These are phyloP conservation scores for Coenobita brevimanus DNA, from an alignment of 1,140 invertebrate species.

Conservation along the genomic window DNA sequence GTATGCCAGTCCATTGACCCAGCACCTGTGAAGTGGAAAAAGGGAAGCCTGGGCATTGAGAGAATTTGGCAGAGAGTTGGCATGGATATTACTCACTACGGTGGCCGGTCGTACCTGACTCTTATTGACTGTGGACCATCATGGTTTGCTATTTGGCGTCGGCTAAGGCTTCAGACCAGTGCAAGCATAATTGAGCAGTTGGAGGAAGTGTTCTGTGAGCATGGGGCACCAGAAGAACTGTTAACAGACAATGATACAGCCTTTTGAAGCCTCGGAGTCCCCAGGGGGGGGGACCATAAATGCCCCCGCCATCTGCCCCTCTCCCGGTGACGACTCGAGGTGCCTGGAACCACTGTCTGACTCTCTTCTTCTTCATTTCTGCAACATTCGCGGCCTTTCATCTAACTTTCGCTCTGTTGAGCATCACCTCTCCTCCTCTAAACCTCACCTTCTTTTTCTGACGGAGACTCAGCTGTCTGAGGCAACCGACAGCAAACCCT, in stretches of 20 bases:
- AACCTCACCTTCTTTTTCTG: too few relatives aligned
- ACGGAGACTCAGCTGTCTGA: too few relatives aligned
- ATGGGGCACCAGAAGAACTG: neutral
- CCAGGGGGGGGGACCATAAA: too few relatives aligned
- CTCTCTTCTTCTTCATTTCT: too few relatives aligned
- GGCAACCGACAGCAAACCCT: too few relatives aligned
- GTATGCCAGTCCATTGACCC: neutral
- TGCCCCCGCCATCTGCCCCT: too few relatives aligned
- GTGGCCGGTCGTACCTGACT: constrained; percentile 14
- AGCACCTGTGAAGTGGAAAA: constrained; percentile 23
- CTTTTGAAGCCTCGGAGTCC: neutral
- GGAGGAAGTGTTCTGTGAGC: neutral
- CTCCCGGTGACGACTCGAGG: too few relatives aligned
- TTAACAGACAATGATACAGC: neutral
- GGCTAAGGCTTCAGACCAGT: constrained; percentile 8
- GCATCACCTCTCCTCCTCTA: too few relatives aligned
- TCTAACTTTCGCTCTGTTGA: too few relatives aligned
- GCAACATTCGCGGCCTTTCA: too few relatives aligned
- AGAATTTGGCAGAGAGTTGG: neutral
- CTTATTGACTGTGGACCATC: neutral
- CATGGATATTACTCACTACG: too few relatives aligned
- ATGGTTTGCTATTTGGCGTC: neutral
- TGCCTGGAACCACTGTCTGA: too few relatives aligned
- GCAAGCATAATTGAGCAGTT: neutral
- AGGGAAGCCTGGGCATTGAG: neutral